Evolutionary conservation across 2,888 invertebrate species (phyloP).

Genomic region (Morpho deidamia): DNA sequence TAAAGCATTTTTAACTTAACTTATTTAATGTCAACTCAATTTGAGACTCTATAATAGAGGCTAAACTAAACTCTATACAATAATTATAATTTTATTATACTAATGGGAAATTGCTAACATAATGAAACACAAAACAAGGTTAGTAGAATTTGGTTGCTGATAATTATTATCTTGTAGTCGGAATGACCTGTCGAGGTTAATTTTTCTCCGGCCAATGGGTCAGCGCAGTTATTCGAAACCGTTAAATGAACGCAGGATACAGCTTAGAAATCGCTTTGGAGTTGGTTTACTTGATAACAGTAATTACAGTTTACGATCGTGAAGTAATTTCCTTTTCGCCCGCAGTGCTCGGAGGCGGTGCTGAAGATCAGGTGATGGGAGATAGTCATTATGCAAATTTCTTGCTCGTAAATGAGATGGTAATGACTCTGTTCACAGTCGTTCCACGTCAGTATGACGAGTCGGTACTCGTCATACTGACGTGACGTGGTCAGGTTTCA

Average conservation of each 20-base stretch:
- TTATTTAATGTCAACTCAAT: too few species aligned
- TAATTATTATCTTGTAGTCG: conserved; percentile 25
- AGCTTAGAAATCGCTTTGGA: conserved; percentile 37
- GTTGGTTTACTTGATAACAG: conserved; percentile 34
- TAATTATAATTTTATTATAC: too few species aligned
- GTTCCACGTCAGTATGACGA: conserved; percentile 1
- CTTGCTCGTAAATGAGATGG: conserved; percentile 19
- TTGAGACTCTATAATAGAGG: too few species aligned
- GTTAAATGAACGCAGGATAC: conserved; percentile 36
- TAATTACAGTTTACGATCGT: conserved; percentile 48
- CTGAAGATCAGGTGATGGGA: conserved; percentile 16
- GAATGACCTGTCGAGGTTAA: conserved; percentile 23
- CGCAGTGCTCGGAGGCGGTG: conserved; percentile 17
- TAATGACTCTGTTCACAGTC: conserved; percentile 16
- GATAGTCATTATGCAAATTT: conserved; percentile 24
- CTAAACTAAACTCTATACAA: too few species aligned
- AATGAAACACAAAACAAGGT: too few species aligned
- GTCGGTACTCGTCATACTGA: too few species aligned
- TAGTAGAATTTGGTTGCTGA: background rate
- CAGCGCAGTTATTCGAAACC: conserved; percentile 35
- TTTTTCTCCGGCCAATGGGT: conserved; percentile 31
- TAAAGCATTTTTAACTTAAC: too few species aligned
- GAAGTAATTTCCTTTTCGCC: conserved; percentile 46
- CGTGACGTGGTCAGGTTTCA: too few species aligned
- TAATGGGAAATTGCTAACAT: too few species aligned